Evolutionary conservation across 2,888 invertebrate genomes (phyloP).

Genomic region (Tiphia femorata): DNA sequence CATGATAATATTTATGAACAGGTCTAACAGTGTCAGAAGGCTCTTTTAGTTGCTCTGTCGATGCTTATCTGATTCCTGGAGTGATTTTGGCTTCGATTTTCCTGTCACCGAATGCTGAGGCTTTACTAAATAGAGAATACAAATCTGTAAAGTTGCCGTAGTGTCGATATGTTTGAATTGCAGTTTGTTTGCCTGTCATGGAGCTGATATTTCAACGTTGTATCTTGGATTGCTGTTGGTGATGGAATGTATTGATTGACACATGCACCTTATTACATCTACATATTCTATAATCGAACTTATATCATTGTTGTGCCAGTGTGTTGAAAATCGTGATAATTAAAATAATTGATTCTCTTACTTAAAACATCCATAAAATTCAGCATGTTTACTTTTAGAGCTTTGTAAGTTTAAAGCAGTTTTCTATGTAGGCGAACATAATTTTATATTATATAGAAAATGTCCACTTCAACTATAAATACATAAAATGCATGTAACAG

Average conservation of each 20-base stretch:
- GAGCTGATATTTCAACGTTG: conserved; percentile 29
- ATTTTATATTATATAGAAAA: too few species aligned
- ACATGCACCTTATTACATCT: conserved; percentile 44
- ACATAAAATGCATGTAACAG: conserved; percentile 17
- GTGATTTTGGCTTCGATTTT: conserved; percentile 37
- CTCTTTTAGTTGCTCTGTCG: conserved; percentile 28
- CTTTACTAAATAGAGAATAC: conserved; percentile 25
- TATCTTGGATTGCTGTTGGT: conserved; percentile 45
- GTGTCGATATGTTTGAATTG: conserved; percentile 39
- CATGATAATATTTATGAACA: conserved; percentile 42
- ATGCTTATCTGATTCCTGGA: conserved; percentile 29
- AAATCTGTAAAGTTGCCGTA: conserved; percentile 25
- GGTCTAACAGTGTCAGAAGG: conserved; percentile 24
- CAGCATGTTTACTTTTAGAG: too few species aligned
- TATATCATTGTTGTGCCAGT: conserved; percentile 43
- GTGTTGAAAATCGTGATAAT: conserved; percentile 36
- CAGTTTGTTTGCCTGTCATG: conserved; percentile 48
- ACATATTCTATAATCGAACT: conserved; percentile 35
- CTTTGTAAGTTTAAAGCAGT: too few species aligned
- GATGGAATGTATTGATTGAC: conserved; percentile 58
- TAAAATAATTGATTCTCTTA: conserved; percentile 44
- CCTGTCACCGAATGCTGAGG: conserved; percentile 28
- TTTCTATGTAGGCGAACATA: too few species aligned
- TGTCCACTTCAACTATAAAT: background rate
- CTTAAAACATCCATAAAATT: too few species aligned